Conservation (phyloP, 1,140 invertebrate genomes). For the Listronotus oregonensis region DNA sequence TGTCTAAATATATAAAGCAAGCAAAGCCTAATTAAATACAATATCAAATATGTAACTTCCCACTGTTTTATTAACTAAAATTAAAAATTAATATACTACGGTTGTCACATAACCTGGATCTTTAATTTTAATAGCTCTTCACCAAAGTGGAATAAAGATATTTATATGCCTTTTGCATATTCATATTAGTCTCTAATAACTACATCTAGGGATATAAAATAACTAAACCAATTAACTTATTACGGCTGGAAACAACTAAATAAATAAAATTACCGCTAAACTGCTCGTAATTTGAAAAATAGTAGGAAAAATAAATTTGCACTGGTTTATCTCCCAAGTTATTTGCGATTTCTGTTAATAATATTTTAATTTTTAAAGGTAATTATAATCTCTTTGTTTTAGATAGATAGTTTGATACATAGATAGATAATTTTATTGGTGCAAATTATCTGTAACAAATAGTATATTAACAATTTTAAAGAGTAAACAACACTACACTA, state of each 20-base stretch:
- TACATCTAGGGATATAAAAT: slow-evolving; percentile 23
- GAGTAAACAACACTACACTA: no score
- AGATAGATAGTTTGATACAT: no score
- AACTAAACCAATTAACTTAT: slow-evolving; percentile 26
- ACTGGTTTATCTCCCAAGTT: slow-evolving; percentile 1
- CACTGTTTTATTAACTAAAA: no score
- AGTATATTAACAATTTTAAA: no score
- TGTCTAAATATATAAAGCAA: no score
- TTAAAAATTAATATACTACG: background rate
- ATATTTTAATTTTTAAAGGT: no score
- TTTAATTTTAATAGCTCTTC: background rate
- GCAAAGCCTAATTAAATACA: no score
- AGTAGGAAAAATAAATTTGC: slow-evolving; percentile 25
- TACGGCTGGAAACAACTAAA: slow-evolving; percentile 24
- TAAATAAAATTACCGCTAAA: slow-evolving; percentile 23
- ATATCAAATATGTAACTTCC: no score
- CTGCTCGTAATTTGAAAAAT: slow-evolving; percentile 26
- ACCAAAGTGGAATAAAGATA: slow-evolving; percentile 21
- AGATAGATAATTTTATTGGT: no score
- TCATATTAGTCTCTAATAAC: slow-evolving; percentile 20
- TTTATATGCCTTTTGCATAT: slow-evolving; percentile 25
- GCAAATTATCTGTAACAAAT: no score
- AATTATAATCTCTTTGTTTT: no score
- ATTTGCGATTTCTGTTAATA: slow-evolving; percentile 6
- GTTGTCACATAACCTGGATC: slow-evolving; percentile 1